Base-by-base conservation (phyloP, 2,888 invertebrate species). In the Dichetophora obliterata region DNA sequence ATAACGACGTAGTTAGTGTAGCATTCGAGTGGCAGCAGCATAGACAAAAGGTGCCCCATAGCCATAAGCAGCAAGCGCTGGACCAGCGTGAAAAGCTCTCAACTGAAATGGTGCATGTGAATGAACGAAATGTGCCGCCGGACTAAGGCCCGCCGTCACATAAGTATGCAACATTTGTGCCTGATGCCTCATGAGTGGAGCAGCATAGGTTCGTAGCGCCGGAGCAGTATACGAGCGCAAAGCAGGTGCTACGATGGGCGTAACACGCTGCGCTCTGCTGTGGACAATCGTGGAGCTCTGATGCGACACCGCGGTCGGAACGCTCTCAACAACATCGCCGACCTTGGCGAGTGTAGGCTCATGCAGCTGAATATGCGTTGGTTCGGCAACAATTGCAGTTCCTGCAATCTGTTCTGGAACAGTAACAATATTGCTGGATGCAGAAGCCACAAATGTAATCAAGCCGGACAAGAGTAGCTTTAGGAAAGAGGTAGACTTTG, bases 251-350 rank as follows among this genome's bases (percentile, higher is more conserved):
- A 85, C 75, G 65, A 83, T 79, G 48, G 82, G 87, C 9, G 83
- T 83, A 0, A 90, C 81, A 5, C 88, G 88, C 43, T 83, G 82
- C 0, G 90, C 90, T 2, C 88, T 86, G 27, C 90, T 87, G 73
- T 88, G 90, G 8, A 90, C 85, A 77, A 91, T 90, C 9, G 90
- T 82, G 3, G 90, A 89, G 59, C 90, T 90, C 80, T 91, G 91
- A 78, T 91, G 91, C 6, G 91, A 91, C 0, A 84, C 81, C 24
- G 83, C 82, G 4, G 83, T 81, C 27, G 84, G 83, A 2, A 85
- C 78, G 76, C 81, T 82, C 74, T 85, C 82, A 5, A 85, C 80
- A 59, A 82, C 59, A 34, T 59, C 69, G 31, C 54, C 77, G 3
- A 77, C 73, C 48, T 73, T 77, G 48, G 70, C 65, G 27, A 77